Evolutionary conservation across 2,797 vertebrate genomes (phyloP).

Genomic region (Apogon talboti): DNA sequence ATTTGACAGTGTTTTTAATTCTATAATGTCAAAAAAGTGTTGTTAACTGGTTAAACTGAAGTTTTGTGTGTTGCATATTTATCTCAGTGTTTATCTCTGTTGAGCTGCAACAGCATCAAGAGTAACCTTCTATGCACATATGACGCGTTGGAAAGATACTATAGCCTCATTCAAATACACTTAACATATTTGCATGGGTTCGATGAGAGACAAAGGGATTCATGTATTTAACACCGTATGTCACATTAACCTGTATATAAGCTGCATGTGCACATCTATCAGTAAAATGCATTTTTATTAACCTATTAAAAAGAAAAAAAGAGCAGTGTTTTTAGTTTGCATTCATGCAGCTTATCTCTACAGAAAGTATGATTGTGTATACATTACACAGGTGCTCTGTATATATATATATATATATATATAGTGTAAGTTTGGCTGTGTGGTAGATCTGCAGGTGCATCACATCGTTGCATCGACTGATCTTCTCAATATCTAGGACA

Average conservation of each 20-base stretch:
- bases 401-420: neutral
- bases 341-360: too few species aligned
- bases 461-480: neutral
- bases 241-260: neutral
- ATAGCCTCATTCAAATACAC: neutral
- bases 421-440: too few species aligned
- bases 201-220: neutral
- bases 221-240: neutral
- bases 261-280: neutral
- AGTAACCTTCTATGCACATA: neutral
- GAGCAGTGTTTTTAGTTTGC: too few species aligned
- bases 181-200: slow-evolving; percentile 8
- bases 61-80: neutral
- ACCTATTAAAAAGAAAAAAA: too few species aligned
- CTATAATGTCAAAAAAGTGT: neutral
- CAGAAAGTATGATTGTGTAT: neutral
- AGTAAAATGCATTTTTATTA: too few species aligned
- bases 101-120: neutral
- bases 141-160: neutral
- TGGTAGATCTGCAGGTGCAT: slow-evolving; percentile 20
- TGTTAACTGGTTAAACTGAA: neutral
- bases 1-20: neutral
- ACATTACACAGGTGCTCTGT: slow-evolving; percentile 9
- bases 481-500: neutral
- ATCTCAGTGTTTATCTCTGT: neutral